A percentile compares a stretch with the other conserved stretches of the same genome.
Conservation (phyloP, 1,140 invertebrate species). For the Danaus plexippus region DNA sequence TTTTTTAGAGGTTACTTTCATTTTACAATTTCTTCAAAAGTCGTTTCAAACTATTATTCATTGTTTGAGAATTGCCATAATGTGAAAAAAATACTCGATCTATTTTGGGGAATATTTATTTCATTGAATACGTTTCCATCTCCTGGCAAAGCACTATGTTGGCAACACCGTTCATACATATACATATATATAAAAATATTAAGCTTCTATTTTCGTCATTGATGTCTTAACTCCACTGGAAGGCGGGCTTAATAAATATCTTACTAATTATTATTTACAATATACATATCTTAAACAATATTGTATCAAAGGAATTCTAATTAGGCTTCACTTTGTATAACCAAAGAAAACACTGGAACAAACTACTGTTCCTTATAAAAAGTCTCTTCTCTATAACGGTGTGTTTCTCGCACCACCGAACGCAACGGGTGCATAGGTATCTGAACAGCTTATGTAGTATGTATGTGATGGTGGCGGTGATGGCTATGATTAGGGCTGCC, state of each 20-base stretch:
- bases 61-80: too few species aligned
- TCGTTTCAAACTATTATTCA: too few species aligned
- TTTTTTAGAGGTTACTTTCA: too few species aligned
- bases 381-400: constrained; percentile 46
- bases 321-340: constrained; percentile 56
- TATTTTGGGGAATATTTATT: too few species aligned
- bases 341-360: constrained; percentile 52
- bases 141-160: too few species aligned
- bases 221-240: too few species aligned
- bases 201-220: too few species aligned
- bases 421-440: constrained; percentile 53
- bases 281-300: constrained; percentile 9
- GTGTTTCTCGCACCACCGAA: constrained; percentile 56
- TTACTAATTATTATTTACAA: constrained; percentile 47
- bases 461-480: constrained; percentile 37
- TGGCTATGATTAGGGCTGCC: constrained; percentile 46
- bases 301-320: constrained; percentile 20
- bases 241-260: constrained; percentile 18
- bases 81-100: too few species aligned
- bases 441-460: constrained; percentile 56
- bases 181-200: too few species aligned
- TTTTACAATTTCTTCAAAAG: too few species aligned
- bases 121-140: too few species aligned
- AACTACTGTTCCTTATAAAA: constrained; percentile 44
- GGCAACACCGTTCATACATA: too few species aligned